Evolutionary conservation across 2,888 invertebrate genomes (phyloP), one percentile per base, ranked within the genome.

Genomic region (Ichneumoninae sp.): DNA sequence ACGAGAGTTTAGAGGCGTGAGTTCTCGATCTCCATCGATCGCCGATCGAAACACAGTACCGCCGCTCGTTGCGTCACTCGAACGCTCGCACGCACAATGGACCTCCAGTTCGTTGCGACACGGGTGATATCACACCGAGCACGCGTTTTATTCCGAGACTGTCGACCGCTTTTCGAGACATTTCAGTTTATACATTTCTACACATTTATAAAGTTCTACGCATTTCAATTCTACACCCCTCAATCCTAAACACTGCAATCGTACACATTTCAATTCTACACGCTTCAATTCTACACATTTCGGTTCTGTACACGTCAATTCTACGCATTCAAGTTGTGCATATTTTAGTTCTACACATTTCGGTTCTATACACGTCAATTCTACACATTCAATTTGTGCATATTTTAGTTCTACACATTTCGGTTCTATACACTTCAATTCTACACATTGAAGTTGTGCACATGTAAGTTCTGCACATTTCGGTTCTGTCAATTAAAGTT

Each of bases 11-110:
- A 81, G 52, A 77, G 65, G 22, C 22, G 66, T 57, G 26, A 57
- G 60, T 44, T 52, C 36, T 73, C 68, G 77, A 76, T 80, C 83
- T 47, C 54, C 73, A 66, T 66, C 40, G 70, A 83, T 80, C 47
- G 74, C 50, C n/a, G 22, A 10, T 50, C 22, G 57, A 57, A 57
- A 26, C 57, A 26, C 26, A 22, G 57, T 74, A 68, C 52, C 68
- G 66, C 66, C 50, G 44, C 52, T 69, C 50, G 68, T 83, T 83
- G 83, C 80, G 83, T 76, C 76, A 81, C 73, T 7, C 40, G 40
- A 83, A 69, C 50, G 40, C 40, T 80, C 65, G 75, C 80, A 80
- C 83, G 80, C 83, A 80, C 83, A 80, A 83, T 80, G 70, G 71
- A 76, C 75, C 71, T 60, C 70, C 60, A n/a, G n/a, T n/a, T 63